Base-by-base conservation (phyloP, 2,113 vertebrate species). In the Nyctereutes procyonoides region DNA sequence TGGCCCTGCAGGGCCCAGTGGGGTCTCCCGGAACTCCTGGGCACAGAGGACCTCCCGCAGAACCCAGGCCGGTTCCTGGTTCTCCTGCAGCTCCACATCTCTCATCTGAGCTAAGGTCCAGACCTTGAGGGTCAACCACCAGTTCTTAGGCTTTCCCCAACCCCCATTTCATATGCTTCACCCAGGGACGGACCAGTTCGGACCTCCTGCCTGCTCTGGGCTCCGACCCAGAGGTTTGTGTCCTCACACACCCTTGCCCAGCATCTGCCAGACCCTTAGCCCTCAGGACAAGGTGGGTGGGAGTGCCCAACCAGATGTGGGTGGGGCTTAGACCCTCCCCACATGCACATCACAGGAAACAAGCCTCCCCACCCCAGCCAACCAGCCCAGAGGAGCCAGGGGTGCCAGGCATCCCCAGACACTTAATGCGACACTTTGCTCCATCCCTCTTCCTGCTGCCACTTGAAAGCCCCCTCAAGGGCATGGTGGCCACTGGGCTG, bases 111-210 rank as follows among this genome's bases (percentile, higher is more conserved):
- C 58, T 38, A 16, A 28, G 15, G 53, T 53, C 79, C 77, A 48
- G 20, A 53, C 35, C 8, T 0, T 69, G 30, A n/a, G 58, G 3
- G 26, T n/a, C 3, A 0, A 11, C 28, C 38, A 3, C 22, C 60
- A 32, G 48, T 24, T 53, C 56, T 60, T 38, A 51, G 62, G 38
- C 38, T 30, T 30, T 51, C 35, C 11, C 60, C n/a, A 53, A 26
- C 20, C 24, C 38, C 38, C 35, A 20, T 30, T 38, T 17, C 56
- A 38, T 19, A 51, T 51, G 67, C 35, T 88, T 60, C 38, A 76
- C 12, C 58, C 85, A 38, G 85, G 67, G 32, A 76, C 3, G 10
- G 43, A 58, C 58, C 3, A 13, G 6, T 28, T 28, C 74, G 56
- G 58, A 65, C 28, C 51, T 82, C 56, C 15, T 48, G 22, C 19